phyloP scores from a whole-genome alignment of 2,888 invertebrate genomes.

The Andrena praecox region DNA sequence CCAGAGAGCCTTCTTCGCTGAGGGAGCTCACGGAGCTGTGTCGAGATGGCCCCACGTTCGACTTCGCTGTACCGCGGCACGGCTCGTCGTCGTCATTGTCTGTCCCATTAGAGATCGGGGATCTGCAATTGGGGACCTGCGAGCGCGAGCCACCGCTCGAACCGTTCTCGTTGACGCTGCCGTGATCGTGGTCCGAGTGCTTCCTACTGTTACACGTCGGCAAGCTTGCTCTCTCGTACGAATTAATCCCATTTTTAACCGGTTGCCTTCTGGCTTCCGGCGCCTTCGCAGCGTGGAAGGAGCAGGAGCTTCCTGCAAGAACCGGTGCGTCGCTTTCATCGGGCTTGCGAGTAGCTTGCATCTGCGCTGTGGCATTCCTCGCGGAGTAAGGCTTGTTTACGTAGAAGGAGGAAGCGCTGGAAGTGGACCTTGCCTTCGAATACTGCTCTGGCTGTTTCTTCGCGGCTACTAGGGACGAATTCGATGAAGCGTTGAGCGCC shows the following conservation, averaged over 20 bases:
- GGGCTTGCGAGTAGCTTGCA: slow-evolving; percentile 37
- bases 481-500: slow-evolving; percentile 58
- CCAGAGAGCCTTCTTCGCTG: slow-evolving; percentile 56
- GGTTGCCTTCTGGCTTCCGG: slow-evolving; percentile 23
- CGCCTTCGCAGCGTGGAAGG: slow-evolving; percentile 30
- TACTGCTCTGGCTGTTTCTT: slow-evolving; percentile 49
- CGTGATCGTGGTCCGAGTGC: slow-evolving; percentile 28
- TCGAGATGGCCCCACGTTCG: slow-evolving; percentile 35
- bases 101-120: slow-evolving; percentile 32
- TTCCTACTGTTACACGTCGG: not conserved
- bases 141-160: slow-evolving; percentile 11
- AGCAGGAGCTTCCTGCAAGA: slow-evolving; percentile 12
- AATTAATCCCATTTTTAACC: slow-evolving; percentile 16
- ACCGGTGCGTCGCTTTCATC: slow-evolving; percentile 24
- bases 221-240: slow-evolving; percentile 3
- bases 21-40: slow-evolving; percentile 60
- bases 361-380: not conserved
- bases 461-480: slow-evolving; percentile 10
- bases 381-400: slow-evolving; percentile 32
- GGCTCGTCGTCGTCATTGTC: slow-evolving; percentile 62
- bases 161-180: slow-evolving; percentile 21
- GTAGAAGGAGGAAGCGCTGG: slow-evolving; percentile 8
- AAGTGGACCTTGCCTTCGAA: slow-evolving; percentile 25
- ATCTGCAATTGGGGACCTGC: slow-evolving; percentile 39
- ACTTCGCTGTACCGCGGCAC: slow-evolving; percentile 31